phyloP scores from a whole-genome alignment of 53 echinoderm and acorn worm species.

The Patiria pectinifera region DNA sequence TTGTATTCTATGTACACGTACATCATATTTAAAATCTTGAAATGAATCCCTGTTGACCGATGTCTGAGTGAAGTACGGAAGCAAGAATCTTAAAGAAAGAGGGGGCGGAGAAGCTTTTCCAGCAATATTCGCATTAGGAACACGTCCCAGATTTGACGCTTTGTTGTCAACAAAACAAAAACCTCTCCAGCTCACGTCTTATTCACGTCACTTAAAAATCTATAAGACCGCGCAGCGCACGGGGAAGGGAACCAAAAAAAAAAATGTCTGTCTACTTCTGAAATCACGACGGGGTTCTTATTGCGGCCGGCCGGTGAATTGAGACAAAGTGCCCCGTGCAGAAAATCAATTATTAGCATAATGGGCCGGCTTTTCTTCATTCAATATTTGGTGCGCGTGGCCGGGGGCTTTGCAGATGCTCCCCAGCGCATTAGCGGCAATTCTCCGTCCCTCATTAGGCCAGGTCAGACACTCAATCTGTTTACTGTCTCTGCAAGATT shows the following conservation, averaged over 20 bases:
- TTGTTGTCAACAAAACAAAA: neutral
- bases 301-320: neutral
- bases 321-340: conserved; percentile 48
- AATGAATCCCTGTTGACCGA: too few species aligned
- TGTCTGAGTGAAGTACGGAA: neutral
- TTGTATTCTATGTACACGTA: too few species aligned
- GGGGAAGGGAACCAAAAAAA: neutral
- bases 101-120: neutral
- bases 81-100: neutral
- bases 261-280: neutral
- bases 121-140: neutral
- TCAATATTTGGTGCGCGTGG: conserved; percentile 38
- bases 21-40: too few species aligned
- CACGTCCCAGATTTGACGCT: neutral
- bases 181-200: neutral
- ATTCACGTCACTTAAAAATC: conserved; percentile 38
- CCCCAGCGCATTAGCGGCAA: conserved; percentile 36
- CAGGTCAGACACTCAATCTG: neutral
- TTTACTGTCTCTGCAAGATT: neutral
- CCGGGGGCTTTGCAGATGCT: conserved; percentile 55
- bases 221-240: neutral
- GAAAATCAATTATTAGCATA: conserved; percentile 65
- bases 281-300: conserved; percentile 18
- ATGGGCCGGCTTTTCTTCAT: conserved; percentile 45
- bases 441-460: conserved; percentile 23